These are phyloP conservation scores for Pelecanoides urinatrix DNA, from an alignment of 2,113 vertebrate species.

Conservation along the genomic window DNA sequence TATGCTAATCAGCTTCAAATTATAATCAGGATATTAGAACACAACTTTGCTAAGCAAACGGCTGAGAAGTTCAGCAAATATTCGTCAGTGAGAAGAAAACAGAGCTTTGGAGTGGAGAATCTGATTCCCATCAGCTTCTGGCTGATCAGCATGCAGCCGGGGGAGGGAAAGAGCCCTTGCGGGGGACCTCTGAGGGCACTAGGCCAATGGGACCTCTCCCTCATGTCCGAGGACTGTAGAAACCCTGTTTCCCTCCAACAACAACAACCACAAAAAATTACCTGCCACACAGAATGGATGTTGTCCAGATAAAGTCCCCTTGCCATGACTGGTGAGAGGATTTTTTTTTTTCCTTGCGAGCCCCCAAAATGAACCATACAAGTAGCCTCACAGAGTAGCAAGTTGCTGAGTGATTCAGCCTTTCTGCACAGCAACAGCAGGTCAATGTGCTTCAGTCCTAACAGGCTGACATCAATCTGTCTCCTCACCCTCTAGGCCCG, in stretches of 20 bases:
- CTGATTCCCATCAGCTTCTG: background rate
- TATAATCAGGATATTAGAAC: background rate
- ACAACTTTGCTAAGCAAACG: background rate
- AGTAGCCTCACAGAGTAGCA: background rate
- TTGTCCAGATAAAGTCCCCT: background rate
- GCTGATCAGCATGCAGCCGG: background rate
- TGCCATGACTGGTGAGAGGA: background rate
- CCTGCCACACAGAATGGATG: background rate
- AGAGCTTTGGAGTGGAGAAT: background rate
- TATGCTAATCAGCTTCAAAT: conserved; percentile 29
- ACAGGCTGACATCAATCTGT: background rate
- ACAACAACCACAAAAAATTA: background rate
- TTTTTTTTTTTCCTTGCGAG: background rate
- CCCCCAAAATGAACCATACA: background rate
- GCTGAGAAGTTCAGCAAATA: conserved; percentile 4
- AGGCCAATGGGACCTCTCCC: background rate
- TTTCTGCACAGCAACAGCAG: background rate
- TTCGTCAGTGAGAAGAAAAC: background rate
- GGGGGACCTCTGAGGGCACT: background rate
- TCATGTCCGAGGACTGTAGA: background rate
- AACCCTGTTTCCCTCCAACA: background rate
- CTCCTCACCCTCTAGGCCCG: background rate
- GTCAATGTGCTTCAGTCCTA: background rate
- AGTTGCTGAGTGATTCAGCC: background rate
- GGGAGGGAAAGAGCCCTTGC: background rate